Percentiles rank a stretch among this genome's conserved stretches.
phyloP scores from a whole-genome alignment of 1,140 invertebrate genomes.

The Wiebesia pumilae region DNA sequence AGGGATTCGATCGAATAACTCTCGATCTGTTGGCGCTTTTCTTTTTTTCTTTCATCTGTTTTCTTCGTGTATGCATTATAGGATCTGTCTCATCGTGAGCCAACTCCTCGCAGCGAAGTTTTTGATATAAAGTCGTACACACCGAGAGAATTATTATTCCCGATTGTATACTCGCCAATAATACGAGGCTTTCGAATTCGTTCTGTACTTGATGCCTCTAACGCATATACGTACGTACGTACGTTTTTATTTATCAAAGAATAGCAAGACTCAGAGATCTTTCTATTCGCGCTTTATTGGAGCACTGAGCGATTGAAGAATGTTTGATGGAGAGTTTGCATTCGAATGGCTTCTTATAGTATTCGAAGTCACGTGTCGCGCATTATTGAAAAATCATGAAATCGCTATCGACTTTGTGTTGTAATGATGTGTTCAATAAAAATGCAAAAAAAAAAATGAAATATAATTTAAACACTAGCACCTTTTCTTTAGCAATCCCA shows the following conservation, averaged over 20 bases:
- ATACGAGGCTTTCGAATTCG: background rate
- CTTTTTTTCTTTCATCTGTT: background rate
- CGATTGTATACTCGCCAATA: conserved; percentile 5
- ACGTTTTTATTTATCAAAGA: conserved; percentile 16
- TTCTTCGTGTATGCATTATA: background rate
- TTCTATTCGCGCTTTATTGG: conserved; percentile 17
- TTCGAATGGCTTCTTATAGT: background rate
- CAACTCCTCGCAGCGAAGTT: conserved; percentile 16
- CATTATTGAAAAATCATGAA: background rate
- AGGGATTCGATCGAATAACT: conserved; percentile 37
- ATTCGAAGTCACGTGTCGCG: background rate
- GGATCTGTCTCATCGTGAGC: background rate
- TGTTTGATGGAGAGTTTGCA: conserved; percentile 8
- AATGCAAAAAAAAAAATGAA: too few species aligned
- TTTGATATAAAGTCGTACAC: conserved; percentile 30
- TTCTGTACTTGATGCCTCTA: background rate
- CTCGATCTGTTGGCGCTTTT: conserved; percentile 20
- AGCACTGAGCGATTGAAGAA: conserved; percentile 4
- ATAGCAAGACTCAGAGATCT: background rate
- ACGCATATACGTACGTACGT: background rate
- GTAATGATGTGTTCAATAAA: background rate
- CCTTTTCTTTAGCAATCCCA: too few species aligned
- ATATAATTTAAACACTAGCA: background rate
- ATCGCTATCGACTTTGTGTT: background rate
- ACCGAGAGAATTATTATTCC: conserved; percentile 5